Evolutionary conservation across 2,797 vertebrate genomes (phyloP).

Genomic region (Heterohyrax brucei): DNA sequence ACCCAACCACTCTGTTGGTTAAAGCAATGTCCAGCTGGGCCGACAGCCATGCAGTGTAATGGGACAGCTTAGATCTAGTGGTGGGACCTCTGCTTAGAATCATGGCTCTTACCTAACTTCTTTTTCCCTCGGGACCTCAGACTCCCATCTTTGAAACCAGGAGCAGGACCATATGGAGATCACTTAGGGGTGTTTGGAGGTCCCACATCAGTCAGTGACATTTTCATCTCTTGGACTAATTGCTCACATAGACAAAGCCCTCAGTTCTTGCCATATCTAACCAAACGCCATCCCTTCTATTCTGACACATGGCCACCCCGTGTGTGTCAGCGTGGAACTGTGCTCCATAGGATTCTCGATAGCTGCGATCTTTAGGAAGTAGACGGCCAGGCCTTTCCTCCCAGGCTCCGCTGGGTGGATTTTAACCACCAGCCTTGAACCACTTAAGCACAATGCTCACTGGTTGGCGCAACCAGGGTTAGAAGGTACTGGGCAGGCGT

Average conservation of each 20-base stretch:
- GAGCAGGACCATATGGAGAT: accelerated
- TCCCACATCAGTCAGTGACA: accelerated
- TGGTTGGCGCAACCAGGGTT: too few species aligned
- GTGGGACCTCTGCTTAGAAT: accelerated
- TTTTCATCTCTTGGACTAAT: neutral
- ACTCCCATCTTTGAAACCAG: neutral
- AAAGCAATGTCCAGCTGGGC: neutral
- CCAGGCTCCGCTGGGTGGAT: neutral
- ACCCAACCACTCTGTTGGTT: too few species aligned
- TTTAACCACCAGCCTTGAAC: too few species aligned
- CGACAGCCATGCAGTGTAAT: accelerated
- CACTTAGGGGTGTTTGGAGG: too few species aligned
- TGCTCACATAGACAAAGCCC: accelerated
- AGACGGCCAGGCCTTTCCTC: neutral
- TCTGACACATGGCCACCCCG: too few species aligned
- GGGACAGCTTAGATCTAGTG: neutral
- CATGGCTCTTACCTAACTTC: accelerated
- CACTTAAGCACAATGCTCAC: too few species aligned
- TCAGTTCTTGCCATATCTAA: accelerated
- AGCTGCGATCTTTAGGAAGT: neutral
- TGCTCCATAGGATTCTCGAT: neutral
- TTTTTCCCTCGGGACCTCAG: neutral
- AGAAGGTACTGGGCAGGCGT: accelerated
- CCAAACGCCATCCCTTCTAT: neutral
- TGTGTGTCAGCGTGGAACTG: too few species aligned